Conservation (phyloP, 2,113 vertebrate genomes). For the Pelodiscus sinensis region DNA sequence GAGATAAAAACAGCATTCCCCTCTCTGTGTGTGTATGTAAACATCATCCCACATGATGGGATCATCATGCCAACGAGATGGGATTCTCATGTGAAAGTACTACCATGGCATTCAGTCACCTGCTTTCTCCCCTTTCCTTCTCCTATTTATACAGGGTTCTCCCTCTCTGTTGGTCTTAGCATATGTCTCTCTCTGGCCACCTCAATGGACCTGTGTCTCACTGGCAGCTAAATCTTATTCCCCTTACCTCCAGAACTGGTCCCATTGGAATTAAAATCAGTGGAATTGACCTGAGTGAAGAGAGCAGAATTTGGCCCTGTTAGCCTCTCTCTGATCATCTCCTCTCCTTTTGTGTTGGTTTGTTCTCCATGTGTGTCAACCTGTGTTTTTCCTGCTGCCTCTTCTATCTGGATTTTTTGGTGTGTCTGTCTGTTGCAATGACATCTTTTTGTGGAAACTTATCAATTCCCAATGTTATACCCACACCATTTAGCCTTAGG, state of each 20-base stretch:
- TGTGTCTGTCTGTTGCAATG: not conserved
- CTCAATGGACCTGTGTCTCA: not conserved
- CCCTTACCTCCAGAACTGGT: not conserved
- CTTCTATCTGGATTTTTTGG: not conserved
- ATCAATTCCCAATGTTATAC: fast-evolving
- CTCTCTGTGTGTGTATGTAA: not conserved
- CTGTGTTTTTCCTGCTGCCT: not conserved
- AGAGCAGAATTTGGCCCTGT: not conserved
- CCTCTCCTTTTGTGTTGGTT: fast-evolving
- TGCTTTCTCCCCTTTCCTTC: not conserved
- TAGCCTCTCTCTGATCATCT: not conserved
- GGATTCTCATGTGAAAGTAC: not conserved
- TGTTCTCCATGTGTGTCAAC: not conserved
- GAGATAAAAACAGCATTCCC: not conserved
- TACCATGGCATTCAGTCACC: not conserved
- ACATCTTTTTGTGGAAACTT: not conserved
- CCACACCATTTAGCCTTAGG: not conserved
- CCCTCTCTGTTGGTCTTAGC: not conserved
- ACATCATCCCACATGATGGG: not conserved
- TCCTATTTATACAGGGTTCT: not conserved
- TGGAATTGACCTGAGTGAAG: not conserved
- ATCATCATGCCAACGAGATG: no score
- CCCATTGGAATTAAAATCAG: not conserved
- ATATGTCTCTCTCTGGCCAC: not conserved
- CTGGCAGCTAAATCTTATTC: not conserved